Percentiles rank a stretch among this genome's conserved stretches.
These are phyloP conservation scores for Drosophila rufa DNA, from an alignment of 1,140 invertebrate species.

Conservation along the genomic window DNA sequence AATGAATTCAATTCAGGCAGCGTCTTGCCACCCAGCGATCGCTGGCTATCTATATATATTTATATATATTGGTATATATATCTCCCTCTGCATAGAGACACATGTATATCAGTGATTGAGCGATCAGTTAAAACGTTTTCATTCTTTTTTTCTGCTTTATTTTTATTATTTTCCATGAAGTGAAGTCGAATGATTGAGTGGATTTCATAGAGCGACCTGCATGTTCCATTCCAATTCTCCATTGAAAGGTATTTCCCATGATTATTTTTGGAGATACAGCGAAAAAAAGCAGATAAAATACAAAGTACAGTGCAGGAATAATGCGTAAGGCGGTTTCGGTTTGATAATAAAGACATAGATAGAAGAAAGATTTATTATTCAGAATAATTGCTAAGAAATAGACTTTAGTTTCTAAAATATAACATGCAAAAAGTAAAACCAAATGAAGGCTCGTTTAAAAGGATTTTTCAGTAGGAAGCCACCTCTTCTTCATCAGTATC, in stretches of 20 bases:
- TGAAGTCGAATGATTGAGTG: conserved; percentile 76
- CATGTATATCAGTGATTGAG: conserved; percentile 77
- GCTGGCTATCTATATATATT: not conserved
- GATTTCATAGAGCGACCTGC: conserved; percentile 68
- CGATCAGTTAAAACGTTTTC: conserved; percentile 77
- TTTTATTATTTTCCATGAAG: conserved; percentile 51
- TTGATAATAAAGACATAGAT: too few relatives aligned
- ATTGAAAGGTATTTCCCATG: conserved; percentile 51
- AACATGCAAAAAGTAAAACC: too few relatives aligned
- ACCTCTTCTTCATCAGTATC: too few relatives aligned
- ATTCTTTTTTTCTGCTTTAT: conserved; percentile 28
- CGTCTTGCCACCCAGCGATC: conserved; percentile 38
- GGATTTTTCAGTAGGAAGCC: too few relatives aligned
- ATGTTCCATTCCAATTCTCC: conserved; percentile 35
- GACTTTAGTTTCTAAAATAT: too few relatives aligned
- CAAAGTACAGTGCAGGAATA: conserved; percentile 1
- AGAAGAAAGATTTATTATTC: too few relatives aligned
- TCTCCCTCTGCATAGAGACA: conserved; percentile 7
- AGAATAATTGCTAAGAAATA: too few relatives aligned
- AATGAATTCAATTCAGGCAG: conserved; percentile 62
- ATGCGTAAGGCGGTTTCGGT: conserved; percentile 10
- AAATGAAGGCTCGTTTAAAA: too few relatives aligned
- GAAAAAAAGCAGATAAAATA: conserved; percentile 49
- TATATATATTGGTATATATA: conserved; percentile 7
- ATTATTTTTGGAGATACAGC: conserved; percentile 49